Evolutionary conservation across 1,140 invertebrate genomes (phyloP).

Genomic region (Drosophila nasuta): DNA sequence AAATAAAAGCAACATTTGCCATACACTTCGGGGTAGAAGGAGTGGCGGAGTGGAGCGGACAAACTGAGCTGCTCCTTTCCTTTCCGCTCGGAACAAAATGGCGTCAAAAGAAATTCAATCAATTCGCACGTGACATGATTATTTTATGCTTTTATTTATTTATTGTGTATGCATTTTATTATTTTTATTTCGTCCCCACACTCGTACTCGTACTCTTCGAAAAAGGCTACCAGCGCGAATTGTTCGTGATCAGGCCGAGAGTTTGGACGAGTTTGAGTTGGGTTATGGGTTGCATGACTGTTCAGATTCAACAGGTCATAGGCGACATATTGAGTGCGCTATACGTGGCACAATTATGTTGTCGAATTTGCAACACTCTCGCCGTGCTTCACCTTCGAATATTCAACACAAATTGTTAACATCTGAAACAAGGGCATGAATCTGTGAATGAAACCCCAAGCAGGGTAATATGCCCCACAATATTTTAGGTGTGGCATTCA

Average conservation of each 20-base stretch:
- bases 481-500: conserved; percentile 10
- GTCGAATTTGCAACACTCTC: background rate
- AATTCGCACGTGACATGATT: conserved; percentile 81
- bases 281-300: background rate
- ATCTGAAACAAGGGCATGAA: background rate
- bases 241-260: conserved; percentile 28
- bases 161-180: conserved; percentile 71
- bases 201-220: conserved; percentile 8
- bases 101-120: conserved; percentile 74
- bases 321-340: conserved; percentile 20
- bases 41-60: conserved; percentile 17
- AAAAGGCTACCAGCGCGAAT: conserved; percentile 2
- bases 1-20: conserved; percentile 13
- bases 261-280: conserved; percentile 7
- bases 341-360: background rate
- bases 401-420: background rate
- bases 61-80: conserved; percentile 25
- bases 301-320: conserved; percentile 4
- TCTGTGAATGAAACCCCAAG: conserved; percentile 2
- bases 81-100: conserved; percentile 54
- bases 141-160: conserved; percentile 79
- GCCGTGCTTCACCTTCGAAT: background rate
- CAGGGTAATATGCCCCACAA: conserved; percentile 27
- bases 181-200: conserved; percentile 43
- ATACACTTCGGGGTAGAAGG: background rate